Conservation (phyloP, 2,888 invertebrate species). For the Tuberolachnus salignus region DNA sequence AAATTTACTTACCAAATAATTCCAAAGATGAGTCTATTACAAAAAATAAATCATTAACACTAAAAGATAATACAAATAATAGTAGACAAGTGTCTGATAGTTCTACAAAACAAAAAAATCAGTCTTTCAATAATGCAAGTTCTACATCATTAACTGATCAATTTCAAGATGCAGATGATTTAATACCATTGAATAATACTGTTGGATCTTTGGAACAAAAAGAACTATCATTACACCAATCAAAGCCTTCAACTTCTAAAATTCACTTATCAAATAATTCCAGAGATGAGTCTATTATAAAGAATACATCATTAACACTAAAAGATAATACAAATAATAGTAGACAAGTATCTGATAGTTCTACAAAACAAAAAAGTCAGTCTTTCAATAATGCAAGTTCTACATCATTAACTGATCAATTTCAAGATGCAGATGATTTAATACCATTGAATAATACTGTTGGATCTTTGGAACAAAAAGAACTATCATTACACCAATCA, state of each 20-base stretch:
- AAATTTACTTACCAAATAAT: neutral
- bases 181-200: neutral
- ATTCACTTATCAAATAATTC: neutral
- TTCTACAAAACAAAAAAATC: neutral
- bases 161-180: neutral
- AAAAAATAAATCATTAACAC: neutral
- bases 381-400: neutral
- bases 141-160: neutral
- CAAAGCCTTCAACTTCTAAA: neutral
- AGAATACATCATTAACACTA: neutral
- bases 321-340: neutral
- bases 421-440: neutral
- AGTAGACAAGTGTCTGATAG: neutral
- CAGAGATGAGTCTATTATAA: neutral
- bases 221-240: neutral
- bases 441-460: neutral
- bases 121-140: neutral
- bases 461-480: neutral
- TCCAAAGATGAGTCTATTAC: neutral
- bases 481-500: neutral
- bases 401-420: neutral
- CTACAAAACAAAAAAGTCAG: neutral
- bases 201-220: neutral
- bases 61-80: constrained; percentile 1
- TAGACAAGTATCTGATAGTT: neutral